phyloP scores from a whole-genome alignment of 2,797 vertebrate species.

The Microchirus variegatus region DNA sequence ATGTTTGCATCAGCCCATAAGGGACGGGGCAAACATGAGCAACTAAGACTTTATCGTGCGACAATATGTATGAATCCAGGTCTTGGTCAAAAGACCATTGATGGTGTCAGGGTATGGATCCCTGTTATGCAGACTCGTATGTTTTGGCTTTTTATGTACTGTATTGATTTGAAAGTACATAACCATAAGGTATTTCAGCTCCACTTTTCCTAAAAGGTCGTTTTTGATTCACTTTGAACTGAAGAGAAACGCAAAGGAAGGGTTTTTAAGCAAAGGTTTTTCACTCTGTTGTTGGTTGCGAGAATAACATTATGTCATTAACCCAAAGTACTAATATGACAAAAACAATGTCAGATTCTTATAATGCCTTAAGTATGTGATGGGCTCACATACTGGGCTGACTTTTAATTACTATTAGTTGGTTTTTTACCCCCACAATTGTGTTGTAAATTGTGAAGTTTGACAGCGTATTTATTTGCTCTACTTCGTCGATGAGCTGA shows the following conservation, averaged over 20 bases:
- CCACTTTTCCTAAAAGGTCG: not conserved
- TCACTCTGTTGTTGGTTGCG: slow-evolving; percentile 10
- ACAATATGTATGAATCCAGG: slow-evolving; percentile 31
- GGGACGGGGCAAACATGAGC: slow-evolving; percentile 20
- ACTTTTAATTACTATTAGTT: not conserved
- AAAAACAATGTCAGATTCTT: slow-evolving; percentile 29
- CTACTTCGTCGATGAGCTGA: slow-evolving; percentile 6
- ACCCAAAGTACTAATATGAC: slow-evolving; percentile 37
- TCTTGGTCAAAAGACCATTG: slow-evolving; percentile 44
- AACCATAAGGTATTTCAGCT: slow-evolving; percentile 33
- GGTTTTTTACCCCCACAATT: slow-evolving; percentile 1
- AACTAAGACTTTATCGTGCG: slow-evolving; percentile 8
- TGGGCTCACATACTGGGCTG: slow-evolving; percentile 13
- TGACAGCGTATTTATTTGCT: slow-evolving; percentile 25
- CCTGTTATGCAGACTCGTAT: slow-evolving; percentile 43
- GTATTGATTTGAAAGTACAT: slow-evolving; percentile 33
- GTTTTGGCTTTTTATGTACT: slow-evolving; percentile 37
- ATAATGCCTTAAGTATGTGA: slow-evolving; percentile 37
- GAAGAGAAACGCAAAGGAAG: slow-evolving; percentile 17
- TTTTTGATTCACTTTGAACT: slow-evolving; percentile 1
- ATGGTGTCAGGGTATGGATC: slow-evolving; percentile 8
- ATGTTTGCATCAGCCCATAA: slow-evolving; percentile 29
- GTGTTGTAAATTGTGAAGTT: slow-evolving; percentile 19
- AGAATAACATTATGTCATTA: slow-evolving; percentile 1
- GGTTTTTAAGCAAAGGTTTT: slow-evolving; percentile 1